Evolutionary conservation across 2,888 invertebrate species (phyloP).

Genomic region (Matsumyia berberina): DNA sequence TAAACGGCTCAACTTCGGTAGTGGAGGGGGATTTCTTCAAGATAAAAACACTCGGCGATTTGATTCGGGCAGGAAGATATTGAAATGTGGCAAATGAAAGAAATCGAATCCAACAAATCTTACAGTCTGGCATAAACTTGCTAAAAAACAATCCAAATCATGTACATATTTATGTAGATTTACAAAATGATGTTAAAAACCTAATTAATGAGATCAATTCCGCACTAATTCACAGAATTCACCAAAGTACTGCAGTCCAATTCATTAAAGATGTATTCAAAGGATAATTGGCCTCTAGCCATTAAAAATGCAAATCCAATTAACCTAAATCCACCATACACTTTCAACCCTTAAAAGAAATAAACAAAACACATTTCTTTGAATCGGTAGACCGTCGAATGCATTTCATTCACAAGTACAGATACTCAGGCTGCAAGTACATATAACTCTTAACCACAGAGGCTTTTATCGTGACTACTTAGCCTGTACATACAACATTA

Average conservation of each 20-base stretch:
- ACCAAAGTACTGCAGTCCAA: neutral
- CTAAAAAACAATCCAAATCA: too few relatives aligned
- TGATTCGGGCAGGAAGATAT: neutral
- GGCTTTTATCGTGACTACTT: conserved; percentile 21
- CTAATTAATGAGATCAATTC: too few relatives aligned
- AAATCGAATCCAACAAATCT: neutral
- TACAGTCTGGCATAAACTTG: too few relatives aligned
- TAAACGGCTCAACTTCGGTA: neutral
- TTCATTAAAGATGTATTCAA: neutral
- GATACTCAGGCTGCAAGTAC: neutral
- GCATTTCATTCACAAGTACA: neutral
- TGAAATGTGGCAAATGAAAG: conserved; percentile 9
- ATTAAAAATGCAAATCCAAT: conserved; percentile 37
- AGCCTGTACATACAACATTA: neutral
- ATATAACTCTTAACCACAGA: conserved; percentile 7
- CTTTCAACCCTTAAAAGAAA: conserved; percentile 50
- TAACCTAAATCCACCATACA: conserved; percentile 53
- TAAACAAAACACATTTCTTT: neutral
- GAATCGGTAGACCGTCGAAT: too few relatives aligned
- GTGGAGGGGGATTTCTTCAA: neutral
- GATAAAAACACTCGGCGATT: neutral
- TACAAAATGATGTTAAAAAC: neutral
- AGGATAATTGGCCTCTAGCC: conserved; percentile 23
- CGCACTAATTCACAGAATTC: neutral
- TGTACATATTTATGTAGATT: neutral